phyloP scores from a whole-genome alignment of 2,797 vertebrate genomes.

The Limnodromus scolopaceus region DNA sequence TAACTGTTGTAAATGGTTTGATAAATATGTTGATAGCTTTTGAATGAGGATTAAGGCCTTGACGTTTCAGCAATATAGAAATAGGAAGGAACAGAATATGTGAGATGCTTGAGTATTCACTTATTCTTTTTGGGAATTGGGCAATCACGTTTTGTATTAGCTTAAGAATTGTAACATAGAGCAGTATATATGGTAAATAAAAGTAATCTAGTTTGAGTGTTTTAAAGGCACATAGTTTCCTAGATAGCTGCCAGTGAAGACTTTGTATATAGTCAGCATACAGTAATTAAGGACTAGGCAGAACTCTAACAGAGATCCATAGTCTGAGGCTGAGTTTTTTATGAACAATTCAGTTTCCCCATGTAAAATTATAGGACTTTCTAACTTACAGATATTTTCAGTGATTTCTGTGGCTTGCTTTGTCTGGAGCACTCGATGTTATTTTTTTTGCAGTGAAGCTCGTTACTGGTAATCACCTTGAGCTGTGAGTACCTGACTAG shows the following conservation, averaged over 20 bases:
- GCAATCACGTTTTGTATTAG: neutral
- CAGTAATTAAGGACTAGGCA: neutral
- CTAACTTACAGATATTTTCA: neutral
- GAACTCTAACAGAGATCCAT: neutral
- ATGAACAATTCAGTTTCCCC: neutral
- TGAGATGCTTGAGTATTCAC: neutral
- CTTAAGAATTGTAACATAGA: neutral
- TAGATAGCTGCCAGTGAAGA: neutral
- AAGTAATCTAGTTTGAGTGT: neutral
- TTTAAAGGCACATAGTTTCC: neutral
- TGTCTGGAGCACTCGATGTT: neutral
- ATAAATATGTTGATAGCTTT: neutral
- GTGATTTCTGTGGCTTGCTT: neutral
- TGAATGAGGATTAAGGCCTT: neutral
- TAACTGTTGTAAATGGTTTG: neutral
- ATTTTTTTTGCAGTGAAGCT: slow-evolving; percentile 17
- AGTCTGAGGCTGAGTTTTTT: neutral
- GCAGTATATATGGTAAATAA: neutral
- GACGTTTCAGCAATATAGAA: neutral
- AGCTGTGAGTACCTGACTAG: slow-evolving; percentile 49
- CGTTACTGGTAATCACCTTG: slow-evolving; percentile 35
- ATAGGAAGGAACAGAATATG: neutral
- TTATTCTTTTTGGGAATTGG: neutral
- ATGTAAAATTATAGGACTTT: neutral
- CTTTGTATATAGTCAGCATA: neutral